Conservation (phyloP, 2,888 invertebrate genomes). For the Gortyna flavago region DNA sequence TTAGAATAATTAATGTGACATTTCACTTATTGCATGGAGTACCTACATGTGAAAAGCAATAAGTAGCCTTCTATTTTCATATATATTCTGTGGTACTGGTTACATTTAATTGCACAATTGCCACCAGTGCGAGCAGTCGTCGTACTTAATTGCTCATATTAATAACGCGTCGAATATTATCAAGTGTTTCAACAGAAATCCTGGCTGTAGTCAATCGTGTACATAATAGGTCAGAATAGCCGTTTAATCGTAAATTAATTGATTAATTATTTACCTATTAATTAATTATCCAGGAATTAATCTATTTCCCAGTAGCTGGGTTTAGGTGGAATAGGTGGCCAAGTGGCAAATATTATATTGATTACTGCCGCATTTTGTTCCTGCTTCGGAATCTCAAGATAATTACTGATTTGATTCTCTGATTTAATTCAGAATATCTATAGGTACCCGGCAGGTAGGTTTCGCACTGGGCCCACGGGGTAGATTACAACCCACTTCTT, state of each 20-base stretch:
- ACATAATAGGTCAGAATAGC: not conserved
- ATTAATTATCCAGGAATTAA: not conserved
- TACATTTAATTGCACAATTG: constrained; percentile 47
- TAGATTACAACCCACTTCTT: no score
- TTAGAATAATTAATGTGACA: not conserved
- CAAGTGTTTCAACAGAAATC: constrained; percentile 20
- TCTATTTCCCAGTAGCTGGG: not conserved
- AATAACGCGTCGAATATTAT: constrained; percentile 47
- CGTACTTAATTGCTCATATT: constrained; percentile 31
- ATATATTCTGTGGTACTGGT: not conserved
- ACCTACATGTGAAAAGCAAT: not conserved
- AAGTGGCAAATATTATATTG: not conserved
- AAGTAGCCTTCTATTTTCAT: not conserved
- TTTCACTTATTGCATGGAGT: not conserved
- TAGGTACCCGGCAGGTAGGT: no score
- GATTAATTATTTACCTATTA: constrained; percentile 1
- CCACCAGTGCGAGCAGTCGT: constrained; percentile 11
- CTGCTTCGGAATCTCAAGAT: not conserved
- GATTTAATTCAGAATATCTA: not conserved
- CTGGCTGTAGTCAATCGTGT: not conserved
- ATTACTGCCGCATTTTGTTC: not conserved
- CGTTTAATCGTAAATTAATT: constrained; percentile 10
- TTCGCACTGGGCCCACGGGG: no score
- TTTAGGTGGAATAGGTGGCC: not conserved
- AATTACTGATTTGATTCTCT: not conserved